Evolutionary conservation across 2,113 vertebrate genomes (phyloP).

Genomic region (Hirundichthys speculiger): DNA sequence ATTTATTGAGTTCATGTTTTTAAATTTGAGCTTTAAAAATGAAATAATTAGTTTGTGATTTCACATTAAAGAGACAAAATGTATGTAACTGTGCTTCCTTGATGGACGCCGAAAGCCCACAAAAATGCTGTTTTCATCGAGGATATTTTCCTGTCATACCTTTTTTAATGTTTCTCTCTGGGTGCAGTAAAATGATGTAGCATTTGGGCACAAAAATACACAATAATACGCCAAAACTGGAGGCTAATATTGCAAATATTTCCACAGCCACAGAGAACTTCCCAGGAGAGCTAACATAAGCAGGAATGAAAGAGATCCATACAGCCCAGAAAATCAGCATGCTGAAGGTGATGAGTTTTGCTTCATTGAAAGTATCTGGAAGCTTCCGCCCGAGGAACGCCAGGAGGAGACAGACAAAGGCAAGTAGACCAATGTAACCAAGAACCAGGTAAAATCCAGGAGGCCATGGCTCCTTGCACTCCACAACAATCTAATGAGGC

Average conservation of each 20-base stretch:
- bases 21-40: too few relatives aligned
- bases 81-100: too few relatives aligned
- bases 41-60: too few relatives aligned
- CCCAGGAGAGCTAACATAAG: constrained; percentile 78
- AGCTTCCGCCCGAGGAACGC: constrained; percentile 79
- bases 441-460: constrained; percentile 78
- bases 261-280: constrained; percentile 82
- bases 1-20: too few relatives aligned
- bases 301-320: constrained; percentile 82
- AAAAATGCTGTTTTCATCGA: neutral
- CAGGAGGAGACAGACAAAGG: constrained; percentile 75
- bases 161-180: constrained; percentile 80
- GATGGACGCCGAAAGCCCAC: too few relatives aligned
- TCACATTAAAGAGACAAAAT: too few relatives aligned
- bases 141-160: constrained; percentile 61
- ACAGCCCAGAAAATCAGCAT: constrained; percentile 83
- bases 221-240: constrained; percentile 79
- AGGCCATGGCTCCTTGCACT: constrained; percentile 78
- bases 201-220: constrained; percentile 83
- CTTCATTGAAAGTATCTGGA: constrained; percentile 76
- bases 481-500: constrained; percentile 70
- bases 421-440: constrained; percentile 79
- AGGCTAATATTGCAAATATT: constrained; percentile 81
- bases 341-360: constrained; percentile 78
- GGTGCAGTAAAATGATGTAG: constrained; percentile 76